Conservation (phyloP, 2,113 vertebrate genomes). For the Seriola dumerili region DNA sequence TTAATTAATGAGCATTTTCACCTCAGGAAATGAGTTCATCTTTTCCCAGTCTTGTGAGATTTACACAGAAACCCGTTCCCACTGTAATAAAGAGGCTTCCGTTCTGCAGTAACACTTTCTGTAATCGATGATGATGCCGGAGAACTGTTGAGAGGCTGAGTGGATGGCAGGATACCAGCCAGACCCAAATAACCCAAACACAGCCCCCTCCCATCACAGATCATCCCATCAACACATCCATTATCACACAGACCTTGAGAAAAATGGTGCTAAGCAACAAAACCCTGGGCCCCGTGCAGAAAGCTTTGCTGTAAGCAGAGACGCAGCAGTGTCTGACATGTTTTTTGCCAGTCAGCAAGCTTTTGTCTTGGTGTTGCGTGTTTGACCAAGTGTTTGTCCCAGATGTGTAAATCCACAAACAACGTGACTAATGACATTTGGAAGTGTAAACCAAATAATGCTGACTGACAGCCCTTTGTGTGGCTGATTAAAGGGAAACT, state of each 20-base stretch:
- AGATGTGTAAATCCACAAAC: background rate
- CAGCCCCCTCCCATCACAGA: background rate
- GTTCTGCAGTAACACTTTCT: slow-evolving; percentile 1
- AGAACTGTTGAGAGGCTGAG: slow-evolving; percentile 9
- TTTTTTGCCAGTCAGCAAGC: background rate
- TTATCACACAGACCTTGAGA: slow-evolving; percentile 41
- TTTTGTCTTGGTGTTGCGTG: background rate
- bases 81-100: background rate
- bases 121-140: slow-evolving; percentile 10
- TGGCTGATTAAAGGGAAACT: slow-evolving; percentile 30
- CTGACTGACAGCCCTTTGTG: slow-evolving; percentile 27
- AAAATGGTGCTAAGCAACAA: slow-evolving; percentile 4
- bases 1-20: too few relatives aligned
- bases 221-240: slow-evolving; percentile 34
- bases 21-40: too few relatives aligned
- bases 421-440: background rate
- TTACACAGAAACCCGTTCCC: background rate
- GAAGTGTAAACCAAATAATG: background rate
- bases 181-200: background rate
- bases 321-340: background rate
- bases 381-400: background rate
- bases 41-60: background rate
- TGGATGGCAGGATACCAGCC: slow-evolving; percentile 12
- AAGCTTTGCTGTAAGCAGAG: background rate
- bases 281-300: background rate